phyloP scores from a whole-genome alignment of 2,888 invertebrate genomes.

The Pycnomerus fuliginosus region DNA sequence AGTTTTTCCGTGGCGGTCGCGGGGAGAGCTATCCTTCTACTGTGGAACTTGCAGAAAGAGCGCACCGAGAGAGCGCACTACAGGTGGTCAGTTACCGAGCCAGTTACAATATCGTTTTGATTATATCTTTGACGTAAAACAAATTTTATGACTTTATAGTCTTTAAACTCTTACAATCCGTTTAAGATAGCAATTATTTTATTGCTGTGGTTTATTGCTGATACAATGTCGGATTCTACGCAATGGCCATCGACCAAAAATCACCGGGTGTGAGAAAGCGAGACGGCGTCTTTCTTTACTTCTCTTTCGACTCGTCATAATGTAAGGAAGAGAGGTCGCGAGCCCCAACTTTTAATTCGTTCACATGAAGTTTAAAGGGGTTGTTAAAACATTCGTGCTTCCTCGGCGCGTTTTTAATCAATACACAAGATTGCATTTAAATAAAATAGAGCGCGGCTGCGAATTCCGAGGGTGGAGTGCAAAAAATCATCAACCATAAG shows the following conservation, averaged over 20 bases:
- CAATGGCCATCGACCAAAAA: no score
- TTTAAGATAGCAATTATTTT: conserved; percentile 25
- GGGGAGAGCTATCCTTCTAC: no score
- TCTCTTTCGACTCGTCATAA: no score
- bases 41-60: no score
- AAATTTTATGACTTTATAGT: conserved; percentile 30
- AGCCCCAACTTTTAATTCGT: conserved; percentile 36
- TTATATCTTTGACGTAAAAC: conserved; percentile 31
- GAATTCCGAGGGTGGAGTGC: conserved; percentile 26
- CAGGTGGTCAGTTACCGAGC: conserved; percentile 37
- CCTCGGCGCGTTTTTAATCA: conserved; percentile 45
- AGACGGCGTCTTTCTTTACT: no score
- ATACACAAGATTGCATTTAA: conserved; percentile 47
- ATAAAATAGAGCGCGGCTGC: conserved; percentile 43
- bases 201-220: conserved; percentile 20
- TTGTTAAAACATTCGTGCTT: conserved; percentile 46
- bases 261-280: no score
- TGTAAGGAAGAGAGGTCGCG: conserved; percentile 2
- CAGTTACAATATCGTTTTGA: conserved; percentile 34
- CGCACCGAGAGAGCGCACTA: no score
- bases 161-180: conserved; percentile 24
- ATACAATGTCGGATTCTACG: no score
- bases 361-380: conserved; percentile 43
- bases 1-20: no score
- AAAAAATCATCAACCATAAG: conserved; percentile 17